These are phyloP conservation scores for Gnatocerus cornutus DNA, from an alignment of 2,888 invertebrate species.

Conservation along the genomic window DNA sequence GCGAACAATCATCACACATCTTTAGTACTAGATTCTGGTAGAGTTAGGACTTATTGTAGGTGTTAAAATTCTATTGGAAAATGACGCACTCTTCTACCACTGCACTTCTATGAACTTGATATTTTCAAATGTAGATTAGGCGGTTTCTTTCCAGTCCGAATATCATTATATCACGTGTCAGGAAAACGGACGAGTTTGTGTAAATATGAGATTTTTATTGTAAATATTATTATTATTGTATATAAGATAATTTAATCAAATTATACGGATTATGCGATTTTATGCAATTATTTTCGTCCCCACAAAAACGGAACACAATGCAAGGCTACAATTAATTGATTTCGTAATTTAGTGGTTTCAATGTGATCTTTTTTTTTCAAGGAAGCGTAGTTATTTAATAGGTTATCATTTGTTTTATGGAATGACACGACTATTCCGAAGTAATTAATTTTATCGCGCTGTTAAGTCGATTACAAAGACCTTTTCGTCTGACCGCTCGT, in stretches of 20 bases:
- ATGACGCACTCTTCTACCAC: slow-evolving; percentile 36
- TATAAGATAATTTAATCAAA: slow-evolving; percentile 37
- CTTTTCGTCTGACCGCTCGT: too few species aligned
- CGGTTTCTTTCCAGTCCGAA: slow-evolving; percentile 27
- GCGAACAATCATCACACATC: slow-evolving; percentile 28
- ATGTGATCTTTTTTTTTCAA: too few species aligned
- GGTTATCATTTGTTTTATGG: too few species aligned
- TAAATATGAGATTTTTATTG: slow-evolving; percentile 37
- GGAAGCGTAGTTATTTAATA: too few species aligned
- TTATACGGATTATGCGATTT: slow-evolving; percentile 34
- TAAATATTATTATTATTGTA: slow-evolving; percentile 35
- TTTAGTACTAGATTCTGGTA: slow-evolving; percentile 25
- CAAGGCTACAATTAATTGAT: too few species aligned
- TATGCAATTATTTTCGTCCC: slow-evolving; percentile 18
- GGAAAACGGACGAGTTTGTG: slow-evolving; percentile 20
- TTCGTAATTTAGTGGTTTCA: too few species aligned
- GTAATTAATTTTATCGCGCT: too few species aligned
- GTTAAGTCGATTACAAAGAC: too few species aligned
- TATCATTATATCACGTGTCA: slow-evolving; percentile 19
- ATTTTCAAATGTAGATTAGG: slow-evolving; percentile 27
- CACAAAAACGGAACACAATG: too few species aligned
- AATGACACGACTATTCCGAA: too few species aligned
- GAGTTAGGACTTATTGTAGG: slow-evolving; percentile 26
- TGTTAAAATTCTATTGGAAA: slow-evolving; percentile 39
- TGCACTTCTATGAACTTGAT: slow-evolving; percentile 15